Base-by-base conservation (phyloP, 1,140 invertebrate species). In the Orius insidiosus region DNA sequence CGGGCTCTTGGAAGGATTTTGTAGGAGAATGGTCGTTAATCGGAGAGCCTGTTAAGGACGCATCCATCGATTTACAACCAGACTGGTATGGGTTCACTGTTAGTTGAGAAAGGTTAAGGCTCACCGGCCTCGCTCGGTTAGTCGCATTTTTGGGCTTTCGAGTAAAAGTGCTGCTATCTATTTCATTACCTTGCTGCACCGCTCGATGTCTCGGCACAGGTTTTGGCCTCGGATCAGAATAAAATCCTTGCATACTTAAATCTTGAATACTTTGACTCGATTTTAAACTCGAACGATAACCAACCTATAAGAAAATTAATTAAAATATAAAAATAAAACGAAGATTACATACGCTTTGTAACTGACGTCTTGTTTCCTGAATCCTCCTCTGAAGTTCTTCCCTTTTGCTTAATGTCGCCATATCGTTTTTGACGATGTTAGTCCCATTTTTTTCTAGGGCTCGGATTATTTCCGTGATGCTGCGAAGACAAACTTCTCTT, bases 311-410 rank as follows among this genome's bases (percentile, higher is more conserved):
- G 52, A 50, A 39, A n/a, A n/a, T n/a, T n/a, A 50, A 52, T 48
- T 16, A 38, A 38, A 7, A 50, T 33, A 34, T 24, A 44, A 34
- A 2, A 34, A 42, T 48, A 32, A 11, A 5, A n/a, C 30, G 7
- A 32, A n/a, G 30, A 44, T 13, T 51, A 74, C 76, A 74, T 63
- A 90, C 87, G 63, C 76, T 89, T 68, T 90, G 83, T 39, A 93
- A 64, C 64, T 88, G 86, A 55, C 78, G 74, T 59, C 82, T 74
- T 0, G 86, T 88, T 64, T 90, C 86, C 58, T 84, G 76, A 59
- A 90, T 85, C 57, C 84, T 71, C 58, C 83, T 75, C 52, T 82
- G 73, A 38, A 92, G 63, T 60, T 90, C 84, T 61, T 88, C 80
- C 36, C 85, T 68, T 54, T 82, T 81, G 47, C 76, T 77, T 3